Conservation (phyloP, 1,140 invertebrate species). For the Pteromalus puparum region DNA sequence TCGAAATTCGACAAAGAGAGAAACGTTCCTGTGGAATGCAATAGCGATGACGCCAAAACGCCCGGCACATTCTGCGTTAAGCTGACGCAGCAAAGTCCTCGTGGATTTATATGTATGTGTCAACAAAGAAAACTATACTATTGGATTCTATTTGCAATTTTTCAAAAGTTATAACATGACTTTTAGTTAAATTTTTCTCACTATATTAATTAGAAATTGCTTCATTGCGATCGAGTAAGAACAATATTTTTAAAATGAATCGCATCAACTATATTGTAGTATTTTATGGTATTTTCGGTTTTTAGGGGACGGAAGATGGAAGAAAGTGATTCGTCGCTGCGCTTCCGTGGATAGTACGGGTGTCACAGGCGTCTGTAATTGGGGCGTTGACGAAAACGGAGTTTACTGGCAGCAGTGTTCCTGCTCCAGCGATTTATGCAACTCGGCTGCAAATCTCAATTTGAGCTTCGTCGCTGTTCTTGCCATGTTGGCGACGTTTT, state of each 20-base stretch:
- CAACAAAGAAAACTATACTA: background rate
- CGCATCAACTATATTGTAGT: too few species aligned
- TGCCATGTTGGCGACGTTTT: background rate
- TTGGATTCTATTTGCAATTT: too few species aligned
- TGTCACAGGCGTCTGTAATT: conserved; percentile 94
- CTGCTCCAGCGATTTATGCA: conserved; percentile 92
- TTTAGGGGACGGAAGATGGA: conserved; percentile 93
- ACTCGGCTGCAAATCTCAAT: conserved; percentile 69
- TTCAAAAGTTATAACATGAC: too few species aligned
- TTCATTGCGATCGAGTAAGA: too few species aligned
- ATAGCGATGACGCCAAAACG: conserved; percentile 90
- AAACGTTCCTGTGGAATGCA: conserved; percentile 91
- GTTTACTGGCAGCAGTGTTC: conserved; percentile 97
- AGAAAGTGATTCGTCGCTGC: conserved; percentile 92
- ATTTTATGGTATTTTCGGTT: background rate
- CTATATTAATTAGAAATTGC: too few species aligned
- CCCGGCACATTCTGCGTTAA: conserved; percentile 96
- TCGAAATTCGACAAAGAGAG: conserved; percentile 85
- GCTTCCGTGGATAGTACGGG: conserved; percentile 92
- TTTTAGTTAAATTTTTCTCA: too few species aligned
- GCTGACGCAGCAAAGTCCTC: conserved; percentile 89
- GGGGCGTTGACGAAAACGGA: conserved; percentile 95
- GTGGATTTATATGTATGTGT: conserved; percentile 90
- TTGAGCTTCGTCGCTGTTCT: conserved; percentile 8
- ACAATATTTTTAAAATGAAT: too few species aligned